Evolutionary conservation across 2,888 invertebrate genomes (phyloP), one percentile per base, ranked within the genome.

Genomic region (Apoderus coryli): DNA sequence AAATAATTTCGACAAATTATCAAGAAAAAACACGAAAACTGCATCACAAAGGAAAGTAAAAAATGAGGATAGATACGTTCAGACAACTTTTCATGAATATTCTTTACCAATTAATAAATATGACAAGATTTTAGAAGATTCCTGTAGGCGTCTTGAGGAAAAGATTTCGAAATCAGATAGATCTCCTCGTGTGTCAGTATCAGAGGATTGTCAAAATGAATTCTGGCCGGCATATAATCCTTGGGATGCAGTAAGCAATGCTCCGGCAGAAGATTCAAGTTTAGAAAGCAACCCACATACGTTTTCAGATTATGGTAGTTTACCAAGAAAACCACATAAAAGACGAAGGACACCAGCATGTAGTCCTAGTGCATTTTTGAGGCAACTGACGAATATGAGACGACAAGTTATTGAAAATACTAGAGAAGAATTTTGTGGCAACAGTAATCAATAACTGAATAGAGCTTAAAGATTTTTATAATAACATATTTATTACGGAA

Each of bases 351-450:
- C 43, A 5, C 44, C 50, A 4, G 45, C 46, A 19, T 53, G 50
- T 27, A 59, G 53, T 43, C 72, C 72, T 2, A 69, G 65, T 31
- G 63, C 65, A 36, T 71, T 68, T 53, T 49, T 72, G 33, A 63
- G 62, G 41, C 66, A 71, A 49, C 57, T 72, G 37, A 64, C 69
- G 7, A 56, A 61, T 31, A 53, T 70, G 51, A 56, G 72, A 40
- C 59, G 60, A 44, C 63, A 69, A 41, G 60, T 67, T 10, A 60
- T 71, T 0, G 62, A 61, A 46, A 57, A 56, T n/a, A 61, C 65
- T 26, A 59, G 60, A 38, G 63, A 65, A 24, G 58, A 41, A 45
- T 48, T 37, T n/a, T n/a, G n/a, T n/a, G n/a, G n/a, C n/a, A n/a
- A n/a, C n/a, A n/a, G n/a, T n/a, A n/a, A n/a, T n/a, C n/a, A n/a